Conservation (phyloP, 2,888 invertebrate genomes). For the Antheraea yamamai region DNA sequence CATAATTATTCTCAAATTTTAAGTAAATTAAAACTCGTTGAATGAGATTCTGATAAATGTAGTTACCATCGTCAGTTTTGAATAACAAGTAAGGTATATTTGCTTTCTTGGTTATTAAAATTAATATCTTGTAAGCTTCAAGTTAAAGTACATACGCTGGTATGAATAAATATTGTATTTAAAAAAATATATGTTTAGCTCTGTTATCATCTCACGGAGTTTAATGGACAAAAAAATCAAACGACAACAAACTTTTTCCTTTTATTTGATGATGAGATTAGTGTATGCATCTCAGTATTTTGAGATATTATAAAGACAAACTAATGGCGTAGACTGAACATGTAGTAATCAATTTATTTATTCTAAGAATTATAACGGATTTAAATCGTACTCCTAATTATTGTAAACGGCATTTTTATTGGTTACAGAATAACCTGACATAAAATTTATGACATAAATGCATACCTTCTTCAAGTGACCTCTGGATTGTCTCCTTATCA, state of each 20-base stretch:
- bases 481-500: conserved; percentile 87
- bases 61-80: background rate
- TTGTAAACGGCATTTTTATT: background rate
- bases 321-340: background rate
- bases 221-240: background rate
- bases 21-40: background rate
- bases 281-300: background rate
- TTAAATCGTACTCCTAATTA: background rate
- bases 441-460: too few species aligned
- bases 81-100: background rate
- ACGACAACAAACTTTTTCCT: too few species aligned
- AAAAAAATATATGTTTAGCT: background rate
- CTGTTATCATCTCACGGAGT: background rate
- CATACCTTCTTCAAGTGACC: conserved; percentile 92
- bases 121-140: too few species aligned
- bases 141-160: too few species aligned
- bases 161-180: background rate
- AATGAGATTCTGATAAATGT: background rate
- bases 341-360: background rate
- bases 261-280: too few species aligned
- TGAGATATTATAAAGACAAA: background rate
- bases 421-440: background rate
- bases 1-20: too few species aligned
- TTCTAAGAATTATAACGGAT: background rate
- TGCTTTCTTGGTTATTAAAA: background rate